phyloP scores from a whole-genome alignment of 2,797 vertebrate species.

The Tapera naevia region DNA sequence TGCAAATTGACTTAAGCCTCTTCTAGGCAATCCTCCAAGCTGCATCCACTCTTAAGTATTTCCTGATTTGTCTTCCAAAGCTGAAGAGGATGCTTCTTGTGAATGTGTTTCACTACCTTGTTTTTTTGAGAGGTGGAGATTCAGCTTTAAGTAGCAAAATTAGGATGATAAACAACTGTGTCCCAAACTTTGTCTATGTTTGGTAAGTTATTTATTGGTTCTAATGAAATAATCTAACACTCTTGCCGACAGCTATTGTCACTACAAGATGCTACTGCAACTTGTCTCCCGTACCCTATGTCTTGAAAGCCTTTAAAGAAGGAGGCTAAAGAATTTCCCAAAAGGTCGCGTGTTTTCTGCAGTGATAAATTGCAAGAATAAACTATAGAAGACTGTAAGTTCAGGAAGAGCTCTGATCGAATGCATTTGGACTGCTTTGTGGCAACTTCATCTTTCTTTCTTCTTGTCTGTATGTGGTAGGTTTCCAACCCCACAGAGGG shows the following conservation, averaged over 20 bases:
- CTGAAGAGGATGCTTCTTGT: not conserved
- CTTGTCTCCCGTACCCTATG: not conserved
- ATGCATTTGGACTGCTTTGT: not conserved
- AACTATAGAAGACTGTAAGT: not conserved
- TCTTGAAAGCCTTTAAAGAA: not conserved
- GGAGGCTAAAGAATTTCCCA: not conserved
- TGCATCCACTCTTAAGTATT: not conserved
- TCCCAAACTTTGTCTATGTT: accelerated
- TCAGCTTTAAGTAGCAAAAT: not conserved
- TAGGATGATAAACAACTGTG: not conserved
- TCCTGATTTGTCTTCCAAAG: not conserved
- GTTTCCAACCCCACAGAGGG: not conserved
- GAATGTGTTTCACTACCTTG: not conserved
- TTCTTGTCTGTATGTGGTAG: not conserved
- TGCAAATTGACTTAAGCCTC: not conserved
- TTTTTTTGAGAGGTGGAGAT: not conserved
- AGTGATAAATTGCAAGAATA: not conserved
- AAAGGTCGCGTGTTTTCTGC: not conserved
- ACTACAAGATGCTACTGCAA: too few species aligned
- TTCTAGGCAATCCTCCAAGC: not conserved
- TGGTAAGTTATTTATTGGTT: not conserved
- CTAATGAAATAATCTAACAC: not conserved
- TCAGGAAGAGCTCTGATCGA: not conserved
- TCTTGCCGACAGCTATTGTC: not conserved
- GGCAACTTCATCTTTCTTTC: not conserved